phyloP scores from a whole-genome alignment of 2,888 invertebrate species.

The Strigamia crassipes region DNA sequence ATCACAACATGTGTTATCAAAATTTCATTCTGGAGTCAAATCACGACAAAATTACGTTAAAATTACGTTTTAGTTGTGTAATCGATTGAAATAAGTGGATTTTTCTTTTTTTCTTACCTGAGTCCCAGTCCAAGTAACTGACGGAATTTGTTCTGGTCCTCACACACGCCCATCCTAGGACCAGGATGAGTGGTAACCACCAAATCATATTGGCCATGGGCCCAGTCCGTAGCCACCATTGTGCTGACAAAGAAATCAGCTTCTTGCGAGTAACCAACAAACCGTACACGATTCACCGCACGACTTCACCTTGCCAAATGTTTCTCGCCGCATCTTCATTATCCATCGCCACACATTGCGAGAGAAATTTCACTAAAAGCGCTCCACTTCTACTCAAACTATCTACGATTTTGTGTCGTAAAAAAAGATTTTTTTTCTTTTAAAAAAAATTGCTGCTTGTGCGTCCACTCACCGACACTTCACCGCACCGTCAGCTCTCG shows the following conservation, averaged over 20 bases:
- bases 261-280: constrained; percentile 34
- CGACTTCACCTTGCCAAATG: not conserved
- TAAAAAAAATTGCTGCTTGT: not conserved
- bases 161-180: constrained; percentile 35
- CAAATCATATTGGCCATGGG: constrained; percentile 45
- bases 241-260: constrained; percentile 39
- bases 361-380: too few relatives aligned
- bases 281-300: constrained; percentile 31
- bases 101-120: constrained; percentile 3
- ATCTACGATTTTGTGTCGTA: too few relatives aligned
- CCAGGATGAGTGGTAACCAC: constrained; percentile 25
- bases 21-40: too few relatives aligned
- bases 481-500: not conserved
- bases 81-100: too few relatives aligned
- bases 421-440: too few relatives aligned
- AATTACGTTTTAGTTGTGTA: too few relatives aligned
- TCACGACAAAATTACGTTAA: too few relatives aligned
- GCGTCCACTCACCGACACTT: not conserved
- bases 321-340: constrained; percentile 8
- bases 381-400: not conserved
- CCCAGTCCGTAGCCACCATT: constrained; percentile 45
- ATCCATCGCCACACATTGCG: not conserved
- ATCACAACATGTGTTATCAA: too few relatives aligned
- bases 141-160: constrained; percentile 2
- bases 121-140: constrained; percentile 46